Conservation (phyloP, 1,140 invertebrate species). For the Leptopilina clavipes region DNA sequence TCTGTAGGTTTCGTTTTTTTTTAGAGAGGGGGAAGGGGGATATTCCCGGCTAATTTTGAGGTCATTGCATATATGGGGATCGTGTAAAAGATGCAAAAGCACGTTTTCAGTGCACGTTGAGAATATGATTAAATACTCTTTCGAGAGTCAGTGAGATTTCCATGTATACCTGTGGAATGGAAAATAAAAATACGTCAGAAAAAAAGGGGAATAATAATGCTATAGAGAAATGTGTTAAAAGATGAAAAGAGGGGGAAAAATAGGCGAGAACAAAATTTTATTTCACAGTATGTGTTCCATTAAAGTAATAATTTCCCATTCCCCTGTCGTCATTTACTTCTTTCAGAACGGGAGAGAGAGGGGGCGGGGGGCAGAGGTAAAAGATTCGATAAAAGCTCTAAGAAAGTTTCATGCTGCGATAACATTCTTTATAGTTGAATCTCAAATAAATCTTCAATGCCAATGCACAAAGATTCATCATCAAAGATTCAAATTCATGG, state of each 20-base stretch:
- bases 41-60: not conserved
- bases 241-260: not conserved
- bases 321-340: not conserved
- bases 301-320: conserved; percentile 22
- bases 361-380: no score
- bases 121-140: not conserved
- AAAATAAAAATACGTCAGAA: not conserved
- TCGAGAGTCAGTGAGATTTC: not conserved
- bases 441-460: not conserved
- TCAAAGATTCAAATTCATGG: no score
- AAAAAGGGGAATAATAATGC: not conserved
- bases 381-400: not conserved
- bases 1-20: not conserved
- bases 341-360: not conserved
- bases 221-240: not conserved
- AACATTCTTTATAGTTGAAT: not conserved
- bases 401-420: not conserved
- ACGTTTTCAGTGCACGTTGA: not conserved
- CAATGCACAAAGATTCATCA: not conserved
- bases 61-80: not conserved
- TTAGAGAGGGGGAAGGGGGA: not conserved
- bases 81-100: not conserved
- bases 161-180: not conserved
- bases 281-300: conserved; percentile 21
- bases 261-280: not conserved